A percentile compares a stretch with the other conserved stretches of the same genome.
Evolutionary conservation across 2,113 vertebrate species (phyloP).

Genomic region (Coptodon bakossiorum): DNA sequence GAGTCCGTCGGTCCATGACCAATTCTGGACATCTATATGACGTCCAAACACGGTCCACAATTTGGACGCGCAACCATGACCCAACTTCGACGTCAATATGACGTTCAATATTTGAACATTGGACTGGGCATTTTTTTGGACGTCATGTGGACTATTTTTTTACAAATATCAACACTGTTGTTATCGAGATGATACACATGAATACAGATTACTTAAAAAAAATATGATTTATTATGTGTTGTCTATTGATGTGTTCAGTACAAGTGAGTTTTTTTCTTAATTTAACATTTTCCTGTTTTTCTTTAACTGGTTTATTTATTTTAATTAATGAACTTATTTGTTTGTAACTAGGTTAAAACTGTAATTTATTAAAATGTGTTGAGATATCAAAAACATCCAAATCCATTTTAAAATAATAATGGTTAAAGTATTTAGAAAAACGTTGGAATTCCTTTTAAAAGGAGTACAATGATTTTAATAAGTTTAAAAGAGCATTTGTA

Average conservation of each 20-base stretch:
- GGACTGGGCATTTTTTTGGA: neutral
- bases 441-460: accelerated
- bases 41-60: accelerated
- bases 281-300: neutral
- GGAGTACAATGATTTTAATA: neutral
- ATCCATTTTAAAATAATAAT: neutral
- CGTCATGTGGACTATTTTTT: neutral
- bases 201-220: neutral
- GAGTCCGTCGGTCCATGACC: neutral
- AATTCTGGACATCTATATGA: accelerated
- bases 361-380: neutral
- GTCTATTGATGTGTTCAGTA: accelerated
- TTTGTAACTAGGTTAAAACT: neutral
- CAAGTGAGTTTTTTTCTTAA: accelerated
- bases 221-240: neutral
- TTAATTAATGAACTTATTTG: neutral
- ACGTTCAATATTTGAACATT: neutral
- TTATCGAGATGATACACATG: neutral
- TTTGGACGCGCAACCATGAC: accelerated
- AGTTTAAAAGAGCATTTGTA: neutral
- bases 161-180: neutral
- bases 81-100: neutral
- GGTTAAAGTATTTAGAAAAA: neutral
- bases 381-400: neutral
- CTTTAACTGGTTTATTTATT: neutral